These are phyloP conservation scores for Chloropsis cyanopogon DNA, from an alignment of 2,113 vertebrate species.

Conservation along the genomic window DNA sequence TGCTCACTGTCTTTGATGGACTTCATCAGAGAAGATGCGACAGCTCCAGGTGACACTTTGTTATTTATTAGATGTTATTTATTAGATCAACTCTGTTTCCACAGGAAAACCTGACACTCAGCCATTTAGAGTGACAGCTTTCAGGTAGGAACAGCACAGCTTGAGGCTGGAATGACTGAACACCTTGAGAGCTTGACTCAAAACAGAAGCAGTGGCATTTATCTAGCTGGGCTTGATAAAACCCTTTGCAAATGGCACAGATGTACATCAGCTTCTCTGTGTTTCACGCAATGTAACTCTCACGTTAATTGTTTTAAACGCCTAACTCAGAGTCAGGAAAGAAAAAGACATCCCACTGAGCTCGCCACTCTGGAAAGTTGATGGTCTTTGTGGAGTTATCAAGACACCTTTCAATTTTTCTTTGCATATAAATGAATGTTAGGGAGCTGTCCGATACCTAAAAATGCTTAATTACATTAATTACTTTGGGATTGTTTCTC, in stretches of 20 bases:
- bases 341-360: background rate
- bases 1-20: background rate
- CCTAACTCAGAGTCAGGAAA: background rate
- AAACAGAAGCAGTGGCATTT: background rate
- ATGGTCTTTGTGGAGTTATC: background rate
- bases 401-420: background rate
- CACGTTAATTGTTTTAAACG: background rate
- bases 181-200: background rate
- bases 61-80: background rate
- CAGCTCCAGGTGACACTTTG: background rate
- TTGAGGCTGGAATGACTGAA: background rate
- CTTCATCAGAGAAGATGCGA: background rate
- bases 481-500: background rate
- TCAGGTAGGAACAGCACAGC: background rate
- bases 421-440: background rate
- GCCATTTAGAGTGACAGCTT: background rate
- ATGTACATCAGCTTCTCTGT: fast-evolving
- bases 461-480: background rate
- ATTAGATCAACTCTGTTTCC: background rate
- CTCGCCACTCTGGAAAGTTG: background rate
- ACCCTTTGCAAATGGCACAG: background rate
- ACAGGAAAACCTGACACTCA: background rate
- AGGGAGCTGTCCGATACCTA: background rate
- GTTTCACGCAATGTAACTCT: background rate
- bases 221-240: background rate